phyloP scores from a whole-genome alignment of 1,140 invertebrate species.

The Drosophila cardini region DNA sequence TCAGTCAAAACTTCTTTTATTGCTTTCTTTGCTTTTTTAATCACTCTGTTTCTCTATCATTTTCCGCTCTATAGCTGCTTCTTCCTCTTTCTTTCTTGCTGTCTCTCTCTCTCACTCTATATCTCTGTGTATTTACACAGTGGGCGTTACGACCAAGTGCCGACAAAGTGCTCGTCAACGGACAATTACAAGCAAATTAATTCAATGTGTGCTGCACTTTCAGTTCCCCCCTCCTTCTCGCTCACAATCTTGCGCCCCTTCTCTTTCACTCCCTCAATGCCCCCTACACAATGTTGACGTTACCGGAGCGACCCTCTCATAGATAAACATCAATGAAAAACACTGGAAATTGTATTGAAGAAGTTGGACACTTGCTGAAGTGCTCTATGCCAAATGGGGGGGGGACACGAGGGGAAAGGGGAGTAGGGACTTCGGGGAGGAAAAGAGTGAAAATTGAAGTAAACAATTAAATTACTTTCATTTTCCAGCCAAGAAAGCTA shows the following conservation, averaged over 20 bases:
- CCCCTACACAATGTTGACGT: not conserved
- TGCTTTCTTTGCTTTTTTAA: no score
- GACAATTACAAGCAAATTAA: constrained; percentile 81
- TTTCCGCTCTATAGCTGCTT: not conserved
- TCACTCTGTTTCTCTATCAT: not conserved
- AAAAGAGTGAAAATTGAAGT: not conserved
- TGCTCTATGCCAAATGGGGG: not conserved
- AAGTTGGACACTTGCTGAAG: constrained; percentile 41
- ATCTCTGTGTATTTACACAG: constrained; percentile 37
- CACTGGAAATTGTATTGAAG: constrained; percentile 35
- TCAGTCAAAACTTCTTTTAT: not conserved
- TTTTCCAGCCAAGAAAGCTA: not conserved
- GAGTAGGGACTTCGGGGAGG: not conserved
- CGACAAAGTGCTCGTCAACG: constrained; percentile 78
- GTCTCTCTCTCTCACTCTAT: constrained; percentile 5
- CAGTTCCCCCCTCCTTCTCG: not conserved
- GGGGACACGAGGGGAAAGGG: not conserved
- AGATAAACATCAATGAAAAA: constrained; percentile 47
- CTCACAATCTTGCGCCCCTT: no score
- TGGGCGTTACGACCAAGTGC: constrained; percentile 64
- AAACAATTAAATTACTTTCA: constrained; percentile 30
- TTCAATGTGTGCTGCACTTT: constrained; percentile 57
- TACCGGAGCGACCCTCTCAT: constrained; percentile 9
- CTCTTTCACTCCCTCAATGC: not conserved
- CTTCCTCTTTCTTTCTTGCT: not conserved